These are phyloP conservation scores for Reinhardtius hippoglossoides DNA, from an alignment of 2,113 vertebrate genomes.

Conservation along the genomic window DNA sequence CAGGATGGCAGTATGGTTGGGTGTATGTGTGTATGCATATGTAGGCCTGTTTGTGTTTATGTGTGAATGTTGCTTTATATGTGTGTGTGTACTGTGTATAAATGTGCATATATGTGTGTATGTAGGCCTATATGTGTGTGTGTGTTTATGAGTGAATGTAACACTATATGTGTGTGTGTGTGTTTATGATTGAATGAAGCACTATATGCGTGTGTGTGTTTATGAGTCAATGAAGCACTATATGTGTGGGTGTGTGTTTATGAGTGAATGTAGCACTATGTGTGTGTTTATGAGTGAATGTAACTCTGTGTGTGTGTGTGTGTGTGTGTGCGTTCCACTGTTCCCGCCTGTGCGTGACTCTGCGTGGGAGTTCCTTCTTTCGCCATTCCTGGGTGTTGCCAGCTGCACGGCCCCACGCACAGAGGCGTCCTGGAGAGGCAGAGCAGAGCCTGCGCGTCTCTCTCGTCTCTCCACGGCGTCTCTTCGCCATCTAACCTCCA, in stretches of 20 bases:
- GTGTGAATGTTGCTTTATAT: slow-evolving; percentile 13
- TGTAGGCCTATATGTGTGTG: too few species aligned
- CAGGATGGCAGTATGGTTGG: slow-evolving; percentile 83
- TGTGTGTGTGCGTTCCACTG: neutral
- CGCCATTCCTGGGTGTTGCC: slow-evolving; percentile 85
- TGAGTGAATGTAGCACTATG: too few species aligned
- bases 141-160: too few species aligned
- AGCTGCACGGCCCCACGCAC: slow-evolving; percentile 61
- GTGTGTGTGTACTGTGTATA: too few species aligned
- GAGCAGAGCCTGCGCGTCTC: slow-evolving; percentile 28
- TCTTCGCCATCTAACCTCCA: slow-evolving; percentile 53
- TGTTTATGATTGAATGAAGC: too few species aligned
- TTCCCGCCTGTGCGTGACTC: slow-evolving; percentile 48
- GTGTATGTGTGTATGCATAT: slow-evolving; percentile 15
- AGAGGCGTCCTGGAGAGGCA: slow-evolving; percentile 72
- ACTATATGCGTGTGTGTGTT: too few species aligned
- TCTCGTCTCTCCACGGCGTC: slow-evolving; percentile 60
- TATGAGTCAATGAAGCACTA: neutral
- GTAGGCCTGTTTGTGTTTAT: slow-evolving; percentile 44
- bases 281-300: too few species aligned
- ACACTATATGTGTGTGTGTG: too few species aligned
- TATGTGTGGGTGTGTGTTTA: slow-evolving; percentile 25
- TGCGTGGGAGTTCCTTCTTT: slow-evolving; percentile 85
- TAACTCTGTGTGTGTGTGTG: slow-evolving; percentile 12
- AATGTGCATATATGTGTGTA: too few species aligned